These are phyloP conservation scores for Steinernema feltiae DNA, from an alignment of 1,140 invertebrate species.

Conservation along the genomic window DNA sequence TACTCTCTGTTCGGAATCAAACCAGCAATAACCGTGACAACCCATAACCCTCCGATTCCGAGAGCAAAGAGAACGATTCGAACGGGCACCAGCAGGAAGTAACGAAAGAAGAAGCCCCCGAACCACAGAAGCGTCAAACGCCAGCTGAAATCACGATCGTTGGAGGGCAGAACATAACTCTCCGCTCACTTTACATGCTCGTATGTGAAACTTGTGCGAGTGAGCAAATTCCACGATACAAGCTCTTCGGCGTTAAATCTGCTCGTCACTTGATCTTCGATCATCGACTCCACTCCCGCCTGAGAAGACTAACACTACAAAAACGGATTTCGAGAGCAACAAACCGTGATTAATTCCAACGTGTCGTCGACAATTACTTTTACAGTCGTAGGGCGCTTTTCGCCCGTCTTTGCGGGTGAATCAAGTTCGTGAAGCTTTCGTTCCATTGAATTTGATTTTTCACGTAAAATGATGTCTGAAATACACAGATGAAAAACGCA, in stretches of 20 bases:
- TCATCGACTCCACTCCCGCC: constrained; percentile 55
- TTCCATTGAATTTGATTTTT: constrained; percentile 37
- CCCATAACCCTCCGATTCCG: constrained; percentile 42
- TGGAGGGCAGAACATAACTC: too few relatives aligned
- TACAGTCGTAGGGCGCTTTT: constrained; percentile 29
- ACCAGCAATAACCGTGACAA: constrained; percentile 50
- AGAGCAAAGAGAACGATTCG: constrained; percentile 49
- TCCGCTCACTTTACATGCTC: constrained; percentile 49
- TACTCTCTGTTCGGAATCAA: constrained; percentile 45
- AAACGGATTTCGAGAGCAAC: not conserved
- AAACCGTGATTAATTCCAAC: constrained; percentile 39
- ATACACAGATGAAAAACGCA: not conserved
- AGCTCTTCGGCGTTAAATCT: constrained; percentile 54
- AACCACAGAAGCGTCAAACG: constrained; percentile 48
- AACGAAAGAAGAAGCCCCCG: constrained; percentile 51
- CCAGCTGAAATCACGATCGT: constrained; percentile 53
- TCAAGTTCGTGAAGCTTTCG: constrained; percentile 30
- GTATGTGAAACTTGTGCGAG: constrained; percentile 46
- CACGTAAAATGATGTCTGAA: constrained; percentile 33
- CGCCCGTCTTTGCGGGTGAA: not conserved
- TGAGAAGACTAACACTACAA: constrained; percentile 21
- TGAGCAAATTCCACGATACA: constrained; percentile 53
- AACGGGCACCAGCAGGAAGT: constrained; percentile 47
- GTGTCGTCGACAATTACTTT: constrained; percentile 37
- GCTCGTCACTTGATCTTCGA: constrained; percentile 55